Conservation (phyloP, 2,888 invertebrate genomes). For the Sepioteuthis lessoniana region DNA sequence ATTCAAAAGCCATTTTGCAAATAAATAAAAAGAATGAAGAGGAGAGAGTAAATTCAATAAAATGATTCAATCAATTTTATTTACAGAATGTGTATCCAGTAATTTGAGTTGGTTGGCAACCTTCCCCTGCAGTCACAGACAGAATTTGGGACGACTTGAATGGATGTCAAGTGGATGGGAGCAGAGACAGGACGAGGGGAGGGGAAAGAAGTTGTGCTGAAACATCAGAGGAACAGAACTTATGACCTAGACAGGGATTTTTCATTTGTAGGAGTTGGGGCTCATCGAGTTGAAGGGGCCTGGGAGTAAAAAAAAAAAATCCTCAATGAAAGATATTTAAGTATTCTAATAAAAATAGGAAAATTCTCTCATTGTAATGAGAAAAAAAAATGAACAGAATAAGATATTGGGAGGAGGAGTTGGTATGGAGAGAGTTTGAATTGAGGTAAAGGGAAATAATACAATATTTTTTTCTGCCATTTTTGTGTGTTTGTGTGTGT, state of each 20-base stretch:
- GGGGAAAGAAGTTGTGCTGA: neutral
- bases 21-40: neutral
- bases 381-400: neutral
- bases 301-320: neutral
- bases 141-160: constrained; percentile 33
- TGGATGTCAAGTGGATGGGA: neutral
- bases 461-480: neutral
- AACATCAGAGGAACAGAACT: neutral
- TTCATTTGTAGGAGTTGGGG: neutral
- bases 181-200: neutral
- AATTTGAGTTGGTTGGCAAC: constrained; percentile 10
- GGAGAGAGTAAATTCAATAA: neutral
- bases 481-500: neutral
- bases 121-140: constrained; percentile 4
- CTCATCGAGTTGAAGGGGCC: neutral
- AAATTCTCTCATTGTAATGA: neutral
- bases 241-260: neutral
- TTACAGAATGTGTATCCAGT: neutral
- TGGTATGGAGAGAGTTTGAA: neutral
- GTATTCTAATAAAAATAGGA: neutral
- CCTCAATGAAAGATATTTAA: neutral
- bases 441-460: neutral
- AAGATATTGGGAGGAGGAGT: neutral
- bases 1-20: neutral
- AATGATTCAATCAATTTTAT: constrained; percentile 33